phyloP scores from a whole-genome alignment of 2,113 vertebrate species.

The Alethe castanea region DNA sequence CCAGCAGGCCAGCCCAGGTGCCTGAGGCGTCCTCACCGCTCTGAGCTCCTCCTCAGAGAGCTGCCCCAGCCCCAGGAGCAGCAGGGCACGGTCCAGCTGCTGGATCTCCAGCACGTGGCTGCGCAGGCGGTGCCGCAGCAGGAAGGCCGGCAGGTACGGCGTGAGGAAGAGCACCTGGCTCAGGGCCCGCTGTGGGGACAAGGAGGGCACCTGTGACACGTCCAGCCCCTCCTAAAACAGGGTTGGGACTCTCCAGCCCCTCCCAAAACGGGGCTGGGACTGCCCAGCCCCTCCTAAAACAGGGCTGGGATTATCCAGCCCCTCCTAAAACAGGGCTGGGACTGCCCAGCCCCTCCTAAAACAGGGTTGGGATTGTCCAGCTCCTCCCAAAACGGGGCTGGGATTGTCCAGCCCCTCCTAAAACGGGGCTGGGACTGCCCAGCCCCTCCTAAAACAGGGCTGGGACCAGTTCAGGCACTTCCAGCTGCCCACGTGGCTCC shows the following conservation, averaged over 20 bases:
- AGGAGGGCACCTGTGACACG: neutral
- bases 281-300: too few relatives aligned
- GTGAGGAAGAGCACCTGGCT: slow-evolving; percentile 87
- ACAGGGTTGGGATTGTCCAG: neutral
- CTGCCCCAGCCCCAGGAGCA: slow-evolving; percentile 75
- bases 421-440: neutral
- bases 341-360: too few relatives aligned
- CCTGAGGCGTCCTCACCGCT: slow-evolving; percentile 68
- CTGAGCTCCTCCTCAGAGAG: slow-evolving; percentile 81
- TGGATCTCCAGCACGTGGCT: slow-evolving; percentile 79
- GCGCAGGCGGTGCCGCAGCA: slow-evolving; percentile 78
- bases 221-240: neutral
- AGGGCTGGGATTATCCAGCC: too few relatives aligned
- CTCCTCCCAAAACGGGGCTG: neutral
- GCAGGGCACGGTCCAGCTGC: slow-evolving; percentile 84
- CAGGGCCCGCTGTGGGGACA: slow-evolving; percentile 75
- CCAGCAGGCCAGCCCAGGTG: accelerated
- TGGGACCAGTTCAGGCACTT: accelerated
- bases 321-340: too few relatives aligned
- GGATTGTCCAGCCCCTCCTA: neutral
- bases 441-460: accelerated
- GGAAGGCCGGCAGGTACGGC: slow-evolving; percentile 73
- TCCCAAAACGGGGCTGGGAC: too few relatives aligned
- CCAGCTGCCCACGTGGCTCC: neutral
- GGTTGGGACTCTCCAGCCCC: too few relatives aligned